Conservation (phyloP, 2,888 invertebrate genomes). For the Apamea monoglypha region DNA sequence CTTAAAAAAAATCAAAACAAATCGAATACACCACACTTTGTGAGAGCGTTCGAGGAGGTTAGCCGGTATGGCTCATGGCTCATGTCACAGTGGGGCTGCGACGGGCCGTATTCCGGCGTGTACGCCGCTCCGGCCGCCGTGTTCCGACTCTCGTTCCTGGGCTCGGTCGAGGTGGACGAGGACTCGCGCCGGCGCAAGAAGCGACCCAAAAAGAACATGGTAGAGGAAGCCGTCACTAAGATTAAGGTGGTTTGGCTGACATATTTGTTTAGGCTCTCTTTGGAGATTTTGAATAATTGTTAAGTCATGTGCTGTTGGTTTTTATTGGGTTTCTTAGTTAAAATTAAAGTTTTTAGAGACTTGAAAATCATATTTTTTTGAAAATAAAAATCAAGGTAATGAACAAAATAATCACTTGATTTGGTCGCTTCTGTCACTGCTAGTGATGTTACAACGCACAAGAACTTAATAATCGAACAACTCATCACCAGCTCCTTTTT, state of each 20-base stretch:
- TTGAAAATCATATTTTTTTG: neutral
- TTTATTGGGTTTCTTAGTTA: slow-evolving; percentile 24
- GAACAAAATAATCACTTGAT: too few species aligned
- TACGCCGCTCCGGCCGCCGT: slow-evolving; percentile 93
- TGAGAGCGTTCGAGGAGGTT: slow-evolving; percentile 80
- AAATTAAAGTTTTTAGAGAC: neutral
- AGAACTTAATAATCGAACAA: neutral
- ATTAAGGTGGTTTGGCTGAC: slow-evolving; percentile 93
- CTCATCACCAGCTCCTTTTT: neutral
- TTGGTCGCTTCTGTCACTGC: neutral
- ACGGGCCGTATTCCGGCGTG: slow-evolving; percentile 87
- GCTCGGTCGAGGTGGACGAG: slow-evolving; percentile 96
- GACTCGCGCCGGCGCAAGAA: slow-evolving; percentile 93
- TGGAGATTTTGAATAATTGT: slow-evolving; percentile 1
- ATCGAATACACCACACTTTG: slow-evolving; percentile 62
- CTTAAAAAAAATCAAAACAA: slow-evolving; percentile 47
- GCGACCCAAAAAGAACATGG: slow-evolving; percentile 96
- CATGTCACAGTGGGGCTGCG: slow-evolving; percentile 84
- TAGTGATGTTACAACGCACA: neutral
- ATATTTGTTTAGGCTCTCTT: slow-evolving; percentile 59
- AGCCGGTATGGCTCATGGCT: slow-evolving; percentile 78
- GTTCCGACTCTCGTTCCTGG: slow-evolving; percentile 95
- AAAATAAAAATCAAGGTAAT: neutral
- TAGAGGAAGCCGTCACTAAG: slow-evolving; percentile 96
- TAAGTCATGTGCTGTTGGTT: slow-evolving; percentile 33